Percentiles rank a stretch among this genome's conserved stretches.
Evolutionary conservation across 2,797 vertebrate genomes (phyloP).

Genomic region (Chrosomus eos): DNA sequence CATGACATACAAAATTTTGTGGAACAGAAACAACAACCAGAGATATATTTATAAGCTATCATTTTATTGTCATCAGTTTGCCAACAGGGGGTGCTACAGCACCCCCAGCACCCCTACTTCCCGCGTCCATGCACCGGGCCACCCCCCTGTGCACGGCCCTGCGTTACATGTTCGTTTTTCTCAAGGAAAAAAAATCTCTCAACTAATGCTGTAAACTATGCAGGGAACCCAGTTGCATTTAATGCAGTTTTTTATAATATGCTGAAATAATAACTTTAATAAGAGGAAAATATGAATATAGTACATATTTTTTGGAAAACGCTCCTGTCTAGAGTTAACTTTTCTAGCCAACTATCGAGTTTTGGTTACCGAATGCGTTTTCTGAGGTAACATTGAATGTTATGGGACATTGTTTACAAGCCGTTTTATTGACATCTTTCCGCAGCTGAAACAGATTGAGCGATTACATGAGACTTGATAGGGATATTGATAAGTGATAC

Average conservation of each 20-base stretch:
- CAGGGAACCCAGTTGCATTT: background rate
- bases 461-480: background rate
- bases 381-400: background rate
- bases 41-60: no score
- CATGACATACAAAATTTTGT: no score
- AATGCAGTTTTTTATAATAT: background rate
- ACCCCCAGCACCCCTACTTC: no score
- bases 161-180: background rate
- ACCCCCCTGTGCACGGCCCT: no score
- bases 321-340: background rate
- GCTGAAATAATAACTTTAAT: background rate
- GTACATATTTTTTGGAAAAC: background rate
- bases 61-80: no score
- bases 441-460: background rate
- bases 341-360: background rate
- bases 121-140: no score
- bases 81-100: no score
- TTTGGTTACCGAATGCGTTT: background rate
- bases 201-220: background rate
- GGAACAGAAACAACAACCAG: no score
- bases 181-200: background rate
- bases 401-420: background rate
- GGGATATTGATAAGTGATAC: background rate
- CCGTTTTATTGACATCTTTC: background rate
- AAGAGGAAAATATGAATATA: background rate